Conservation (phyloP, 1,140 invertebrate species). For the Heliconius melpomene region DNA sequence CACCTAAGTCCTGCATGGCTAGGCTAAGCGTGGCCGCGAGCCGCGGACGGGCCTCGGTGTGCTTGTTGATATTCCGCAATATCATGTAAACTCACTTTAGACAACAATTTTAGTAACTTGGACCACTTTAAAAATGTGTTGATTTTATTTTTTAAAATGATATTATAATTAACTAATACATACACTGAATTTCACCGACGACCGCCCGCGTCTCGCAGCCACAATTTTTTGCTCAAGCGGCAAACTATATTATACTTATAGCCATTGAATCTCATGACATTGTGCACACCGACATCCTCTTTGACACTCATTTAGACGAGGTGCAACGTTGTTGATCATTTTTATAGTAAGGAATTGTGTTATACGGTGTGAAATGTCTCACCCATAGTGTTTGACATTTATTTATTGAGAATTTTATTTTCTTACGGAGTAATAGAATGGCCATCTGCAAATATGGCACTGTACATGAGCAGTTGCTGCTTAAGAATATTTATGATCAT, state of each 20-base stretch:
- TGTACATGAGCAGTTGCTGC: constrained; percentile 50
- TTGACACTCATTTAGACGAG: constrained; percentile 62
- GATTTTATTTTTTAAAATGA: no score
- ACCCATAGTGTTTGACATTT: constrained; percentile 79
- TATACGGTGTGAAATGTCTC: constrained; percentile 77
- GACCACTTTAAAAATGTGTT: no score
- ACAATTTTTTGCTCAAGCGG: constrained; percentile 78
- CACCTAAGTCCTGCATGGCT: constrained; percentile 70
- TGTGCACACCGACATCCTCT: constrained; percentile 60
- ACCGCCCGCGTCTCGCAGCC: constrained; percentile 45
- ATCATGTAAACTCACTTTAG: neutral
- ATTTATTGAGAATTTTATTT: constrained; percentile 82
- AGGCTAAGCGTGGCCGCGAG: constrained; percentile 57
- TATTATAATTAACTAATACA: neutral
- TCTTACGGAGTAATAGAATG: constrained; percentile 75
- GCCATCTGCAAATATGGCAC: constrained; percentile 80
- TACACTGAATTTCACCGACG: neutral
- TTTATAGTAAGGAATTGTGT: constrained; percentile 80
- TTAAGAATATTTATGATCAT: constrained; percentile 36
- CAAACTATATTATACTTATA: constrained; percentile 61
- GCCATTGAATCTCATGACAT: constrained; percentile 79
- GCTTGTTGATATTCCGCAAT: neutral
- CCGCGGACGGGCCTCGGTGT: neutral
- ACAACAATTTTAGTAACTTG: neutral
- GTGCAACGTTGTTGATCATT: constrained; percentile 79